phyloP scores from a whole-genome alignment of 2,113 vertebrate genomes.

The Osmerus mordax region DNA sequence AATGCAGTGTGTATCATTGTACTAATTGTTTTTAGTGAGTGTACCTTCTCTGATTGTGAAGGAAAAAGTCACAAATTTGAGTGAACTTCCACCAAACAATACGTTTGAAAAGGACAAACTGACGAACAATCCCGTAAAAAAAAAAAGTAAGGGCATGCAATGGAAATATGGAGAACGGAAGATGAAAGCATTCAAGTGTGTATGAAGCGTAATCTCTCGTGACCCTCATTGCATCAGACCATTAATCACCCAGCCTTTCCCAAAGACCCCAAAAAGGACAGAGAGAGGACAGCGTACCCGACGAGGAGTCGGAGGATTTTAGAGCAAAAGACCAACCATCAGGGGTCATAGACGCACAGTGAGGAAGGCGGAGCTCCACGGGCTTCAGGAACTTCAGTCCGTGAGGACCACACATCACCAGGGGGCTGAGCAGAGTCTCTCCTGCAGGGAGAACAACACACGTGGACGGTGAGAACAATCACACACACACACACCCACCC shows the following conservation, averaged over 20 bases:
- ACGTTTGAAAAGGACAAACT: not conserved
- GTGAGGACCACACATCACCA: slow-evolving; percentile 98
- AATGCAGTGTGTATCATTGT: too few relatives aligned
- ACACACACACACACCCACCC: too few relatives aligned
- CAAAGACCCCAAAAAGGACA: slow-evolving; percentile 87
- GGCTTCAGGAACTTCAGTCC: slow-evolving; percentile 99
- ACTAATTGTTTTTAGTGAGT: too few relatives aligned
- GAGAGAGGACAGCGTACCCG: slow-evolving; percentile 97
- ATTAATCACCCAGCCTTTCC: slow-evolving; percentile 61
- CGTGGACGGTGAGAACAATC: too few relatives aligned
- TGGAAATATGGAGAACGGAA: slow-evolving; percentile 25
- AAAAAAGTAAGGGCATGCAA: slow-evolving; percentile 22
- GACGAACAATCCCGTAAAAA: not conserved
- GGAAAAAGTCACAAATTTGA: not conserved
- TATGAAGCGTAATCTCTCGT: slow-evolving; percentile 35
- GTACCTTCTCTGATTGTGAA: too few relatives aligned
- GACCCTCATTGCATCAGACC: slow-evolving; percentile 38
- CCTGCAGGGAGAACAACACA: slow-evolving; percentile 65
- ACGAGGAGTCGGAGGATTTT: slow-evolving; percentile 99
- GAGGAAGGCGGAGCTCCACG: slow-evolving; percentile 97
- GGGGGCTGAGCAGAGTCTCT: slow-evolving; percentile 95
- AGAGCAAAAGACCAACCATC: slow-evolving; percentile 99
- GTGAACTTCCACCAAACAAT: not conserved
- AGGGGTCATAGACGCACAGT: slow-evolving; percentile 99
- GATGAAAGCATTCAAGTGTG: slow-evolving; percentile 24